These are phyloP conservation scores for Drosophila sordidula DNA, from an alignment of 2,888 invertebrate species.

Conservation along the genomic window DNA sequence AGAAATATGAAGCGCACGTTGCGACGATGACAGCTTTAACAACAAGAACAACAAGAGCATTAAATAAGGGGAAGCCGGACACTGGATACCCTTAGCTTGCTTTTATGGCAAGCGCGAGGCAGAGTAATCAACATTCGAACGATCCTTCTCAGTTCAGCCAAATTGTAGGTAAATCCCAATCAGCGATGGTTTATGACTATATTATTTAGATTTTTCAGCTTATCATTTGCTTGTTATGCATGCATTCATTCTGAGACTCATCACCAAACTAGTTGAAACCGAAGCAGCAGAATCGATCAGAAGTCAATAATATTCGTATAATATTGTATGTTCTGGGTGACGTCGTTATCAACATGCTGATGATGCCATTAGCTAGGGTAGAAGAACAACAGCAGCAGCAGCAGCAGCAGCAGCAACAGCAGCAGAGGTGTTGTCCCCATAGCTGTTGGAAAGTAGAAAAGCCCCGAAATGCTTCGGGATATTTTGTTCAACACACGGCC, in stretches of 20 bases:
- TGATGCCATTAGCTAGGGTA: background rate
- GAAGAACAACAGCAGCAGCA: conserved; percentile 1
- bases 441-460: conserved; percentile 40
- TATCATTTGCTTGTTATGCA: no score
- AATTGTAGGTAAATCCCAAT: no score
- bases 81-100: background rate
- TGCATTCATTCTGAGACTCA: no score
- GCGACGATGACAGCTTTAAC: conserved; percentile 37
- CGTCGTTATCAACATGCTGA: background rate
- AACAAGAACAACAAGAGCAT: conserved; percentile 5
- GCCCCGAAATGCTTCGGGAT: conserved; percentile 64
- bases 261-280: no score
- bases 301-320: no score
- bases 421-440: conserved; percentile 24
- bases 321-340: no score
- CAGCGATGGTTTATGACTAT: no score
- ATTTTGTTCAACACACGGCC: conserved; percentile 65
- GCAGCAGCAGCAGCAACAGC: conserved; percentile 8
- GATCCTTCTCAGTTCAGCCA: no score
- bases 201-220: no score
- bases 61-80: background rate
- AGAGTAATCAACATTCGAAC: no score
- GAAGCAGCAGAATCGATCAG: no score
- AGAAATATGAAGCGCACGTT: conserved; percentile 70
- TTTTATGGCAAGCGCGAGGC: no score